These are phyloP conservation scores for Paguma larvata DNA, from an alignment of 2,797 vertebrate species.

Conservation along the genomic window DNA sequence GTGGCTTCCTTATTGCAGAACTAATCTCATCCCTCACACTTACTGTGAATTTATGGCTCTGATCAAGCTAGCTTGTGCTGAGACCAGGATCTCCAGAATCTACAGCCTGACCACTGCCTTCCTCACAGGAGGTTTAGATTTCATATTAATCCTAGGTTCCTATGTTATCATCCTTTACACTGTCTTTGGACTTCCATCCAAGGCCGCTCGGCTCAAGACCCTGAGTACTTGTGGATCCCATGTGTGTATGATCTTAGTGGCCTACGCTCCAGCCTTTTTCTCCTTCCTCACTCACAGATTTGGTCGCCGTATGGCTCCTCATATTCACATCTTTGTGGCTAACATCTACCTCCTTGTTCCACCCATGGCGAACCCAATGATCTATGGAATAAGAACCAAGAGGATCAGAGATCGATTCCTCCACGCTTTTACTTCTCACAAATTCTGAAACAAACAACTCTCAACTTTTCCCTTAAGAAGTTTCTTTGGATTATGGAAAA, in stretches of 20 bases:
- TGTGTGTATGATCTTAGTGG: constrained; percentile 83
- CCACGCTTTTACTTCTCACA: not conserved
- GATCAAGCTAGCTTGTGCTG: constrained; percentile 4
- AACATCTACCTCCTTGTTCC: constrained; percentile 73
- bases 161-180: constrained; percentile 32
- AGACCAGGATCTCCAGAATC: constrained; percentile 1
- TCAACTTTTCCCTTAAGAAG: not conserved
- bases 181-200: constrained; percentile 43
- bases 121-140: constrained; percentile 30
- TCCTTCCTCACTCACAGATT: constrained; percentile 81
- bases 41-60: constrained; percentile 60
- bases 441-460: not conserved
- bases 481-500: not conserved
- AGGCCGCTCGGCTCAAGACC: constrained; percentile 79
- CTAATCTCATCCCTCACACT: constrained; percentile 42
- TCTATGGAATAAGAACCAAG: constrained; percentile 79
- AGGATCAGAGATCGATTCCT: constrained; percentile 64
- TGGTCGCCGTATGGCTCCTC: constrained; percentile 71
- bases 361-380: constrained; percentile 79
- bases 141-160: constrained; percentile 44
- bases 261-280: constrained; percentile 76
- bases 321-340: constrained; percentile 71
- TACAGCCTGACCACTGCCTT: constrained; percentile 39
- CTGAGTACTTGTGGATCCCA: constrained; percentile 86
- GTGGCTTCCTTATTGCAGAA: constrained; percentile 47